Evolutionary conservation across 2,797 vertebrate species (phyloP).

Genomic region (Tenualosa thibaudeaui): DNA sequence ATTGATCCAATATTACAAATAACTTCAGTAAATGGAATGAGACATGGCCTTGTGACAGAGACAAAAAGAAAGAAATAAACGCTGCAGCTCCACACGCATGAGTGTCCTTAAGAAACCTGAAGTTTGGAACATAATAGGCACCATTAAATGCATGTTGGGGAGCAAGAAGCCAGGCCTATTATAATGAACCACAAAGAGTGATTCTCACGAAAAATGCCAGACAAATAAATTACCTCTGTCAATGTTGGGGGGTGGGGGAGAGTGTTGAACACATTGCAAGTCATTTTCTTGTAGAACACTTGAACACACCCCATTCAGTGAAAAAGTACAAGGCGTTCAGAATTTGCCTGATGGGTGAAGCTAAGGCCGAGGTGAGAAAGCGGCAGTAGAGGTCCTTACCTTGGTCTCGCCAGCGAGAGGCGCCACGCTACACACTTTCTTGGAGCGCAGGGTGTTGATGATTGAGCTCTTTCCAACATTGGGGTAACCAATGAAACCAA

Average conservation of each 20-base stretch:
- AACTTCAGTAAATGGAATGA: background rate
- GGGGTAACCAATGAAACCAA: conserved; percentile 98
- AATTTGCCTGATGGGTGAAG: background rate
- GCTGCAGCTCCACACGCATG: background rate
- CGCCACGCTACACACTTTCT: conserved; percentile 98
- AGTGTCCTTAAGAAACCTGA: background rate
- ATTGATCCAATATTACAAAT: background rate
- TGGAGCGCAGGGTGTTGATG: conserved; percentile 94
- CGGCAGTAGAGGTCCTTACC: conserved; percentile 65
- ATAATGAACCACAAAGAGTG: conserved; percentile 2
- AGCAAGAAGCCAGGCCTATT: background rate
- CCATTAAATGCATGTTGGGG: conserved; percentile 20
- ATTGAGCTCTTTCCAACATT: conserved; percentile 98
- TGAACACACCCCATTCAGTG: background rate
- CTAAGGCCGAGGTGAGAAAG: background rate
- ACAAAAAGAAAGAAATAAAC: background rate
- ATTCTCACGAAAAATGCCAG: background rate
- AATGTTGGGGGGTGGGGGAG: background rate
- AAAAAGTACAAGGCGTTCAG: background rate
- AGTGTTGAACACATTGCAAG: background rate
- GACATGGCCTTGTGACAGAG: background rate
- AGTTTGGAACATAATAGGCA: background rate
- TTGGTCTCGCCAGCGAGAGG: conserved; percentile 97
- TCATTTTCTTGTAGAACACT: background rate
- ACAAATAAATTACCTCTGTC: conserved; percentile 14